A percentile compares a stretch with the other conserved stretches of the same genome.
Conservation (phyloP, 2,113 vertebrate species). For the Piprites chloris region DNA sequence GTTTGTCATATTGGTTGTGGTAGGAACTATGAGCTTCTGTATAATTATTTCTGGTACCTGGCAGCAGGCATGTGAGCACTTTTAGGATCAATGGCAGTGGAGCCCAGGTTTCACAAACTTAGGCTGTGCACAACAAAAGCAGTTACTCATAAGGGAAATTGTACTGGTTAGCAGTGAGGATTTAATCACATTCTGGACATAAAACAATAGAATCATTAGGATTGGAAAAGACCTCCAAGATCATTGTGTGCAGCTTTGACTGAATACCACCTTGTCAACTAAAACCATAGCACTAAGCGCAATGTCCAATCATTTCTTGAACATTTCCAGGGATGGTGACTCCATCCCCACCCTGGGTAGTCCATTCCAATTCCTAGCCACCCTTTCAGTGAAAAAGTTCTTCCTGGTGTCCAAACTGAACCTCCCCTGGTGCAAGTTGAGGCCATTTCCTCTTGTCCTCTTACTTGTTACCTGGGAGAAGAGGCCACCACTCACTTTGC, state of each 20-base stretch:
- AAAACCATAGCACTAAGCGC: background rate
- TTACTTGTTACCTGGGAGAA: background rate
- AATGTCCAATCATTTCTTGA: background rate
- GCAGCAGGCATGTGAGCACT: background rate
- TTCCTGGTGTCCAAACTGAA: background rate
- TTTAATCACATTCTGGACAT: background rate
- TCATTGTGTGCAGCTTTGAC: background rate
- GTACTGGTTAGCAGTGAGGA: background rate
- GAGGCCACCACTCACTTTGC: too few relatives aligned
- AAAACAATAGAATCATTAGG: background rate
- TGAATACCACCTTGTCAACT: background rate
- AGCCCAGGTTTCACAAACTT: background rate
- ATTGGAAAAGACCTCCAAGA: background rate
- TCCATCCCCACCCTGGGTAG: background rate
- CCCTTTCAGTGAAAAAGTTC: background rate
- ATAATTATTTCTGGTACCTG: background rate
- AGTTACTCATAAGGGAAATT: background rate
- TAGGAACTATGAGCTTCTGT: background rate
- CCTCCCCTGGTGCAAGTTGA: background rate
- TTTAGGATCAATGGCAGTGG: accelerated
- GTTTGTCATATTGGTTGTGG: background rate
- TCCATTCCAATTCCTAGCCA: background rate
- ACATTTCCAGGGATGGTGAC: background rate
- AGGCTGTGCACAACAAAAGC: background rate
- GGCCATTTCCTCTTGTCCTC: background rate